phyloP scores from a whole-genome alignment of 2,888 invertebrate genomes.

The Andrena bicolor region DNA sequence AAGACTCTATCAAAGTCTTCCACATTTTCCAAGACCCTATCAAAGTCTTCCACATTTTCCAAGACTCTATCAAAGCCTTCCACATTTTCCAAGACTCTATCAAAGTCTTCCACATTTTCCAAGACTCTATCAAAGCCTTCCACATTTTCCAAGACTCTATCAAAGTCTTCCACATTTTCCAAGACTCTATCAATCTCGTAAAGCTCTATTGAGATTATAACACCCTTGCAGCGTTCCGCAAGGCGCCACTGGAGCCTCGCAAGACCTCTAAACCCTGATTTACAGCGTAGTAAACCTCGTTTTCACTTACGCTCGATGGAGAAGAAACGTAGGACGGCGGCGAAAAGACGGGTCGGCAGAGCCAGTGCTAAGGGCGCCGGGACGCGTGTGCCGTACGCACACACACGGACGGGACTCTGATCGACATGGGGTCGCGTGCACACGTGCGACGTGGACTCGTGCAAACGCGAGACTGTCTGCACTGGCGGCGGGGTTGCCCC shows the following conservation, averaged over 20 bases:
- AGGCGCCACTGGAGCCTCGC: no score
- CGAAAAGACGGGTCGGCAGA: conserved; percentile 2
- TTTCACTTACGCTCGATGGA: conserved; percentile 50
- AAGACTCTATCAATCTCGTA: neutral
- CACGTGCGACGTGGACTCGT: conserved; percentile 45
- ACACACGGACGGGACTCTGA: conserved; percentile 24
- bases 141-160: neutral
- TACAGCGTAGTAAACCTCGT: neutral
- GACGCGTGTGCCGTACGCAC: conserved; percentile 43
- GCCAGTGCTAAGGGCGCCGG: conserved; percentile 28
- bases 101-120: neutral
- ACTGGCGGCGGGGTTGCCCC: conserved; percentile 34
- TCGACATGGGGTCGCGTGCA: conserved; percentile 41
- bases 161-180: neutral
- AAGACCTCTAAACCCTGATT: neutral
- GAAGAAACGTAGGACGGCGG: conserved; percentile 1
- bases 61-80: neutral
- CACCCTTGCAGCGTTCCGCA: neutral
- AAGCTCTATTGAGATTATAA: neutral
- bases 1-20: neutral
- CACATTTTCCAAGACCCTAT: neutral
- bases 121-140: neutral
- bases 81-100: neutral
- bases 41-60: no score
- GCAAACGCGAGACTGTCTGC: conserved; percentile 41